These are phyloP conservation scores for Melanostigma gelatinosum DNA, from an alignment of 2,113 vertebrate species.

Conservation along the genomic window DNA sequence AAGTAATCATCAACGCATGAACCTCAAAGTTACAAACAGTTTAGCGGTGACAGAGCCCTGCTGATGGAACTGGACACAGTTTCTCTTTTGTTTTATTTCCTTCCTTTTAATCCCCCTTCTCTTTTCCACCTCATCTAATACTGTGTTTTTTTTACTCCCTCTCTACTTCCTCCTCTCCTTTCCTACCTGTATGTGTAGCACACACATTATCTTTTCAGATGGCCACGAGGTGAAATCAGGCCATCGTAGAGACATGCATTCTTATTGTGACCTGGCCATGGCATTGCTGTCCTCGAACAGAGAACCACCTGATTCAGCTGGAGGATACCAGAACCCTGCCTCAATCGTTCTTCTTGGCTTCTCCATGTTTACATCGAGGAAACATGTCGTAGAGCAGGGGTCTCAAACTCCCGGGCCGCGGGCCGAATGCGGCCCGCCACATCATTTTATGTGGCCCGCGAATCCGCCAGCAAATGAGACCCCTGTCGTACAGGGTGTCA, in stretches of 20 bases:
- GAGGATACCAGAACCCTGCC: neutral
- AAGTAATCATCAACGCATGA: too few relatives aligned
- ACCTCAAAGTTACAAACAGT: too few relatives aligned
- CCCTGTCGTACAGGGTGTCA: neutral
- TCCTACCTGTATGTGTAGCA: neutral
- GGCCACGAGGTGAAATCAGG: too few relatives aligned
- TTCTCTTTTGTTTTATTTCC: neutral
- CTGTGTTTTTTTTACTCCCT: neutral
- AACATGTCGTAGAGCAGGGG: neutral
- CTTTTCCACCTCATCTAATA: neutral
- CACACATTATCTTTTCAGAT: neutral
- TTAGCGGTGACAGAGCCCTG: too few relatives aligned
- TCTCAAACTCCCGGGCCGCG: too few relatives aligned
- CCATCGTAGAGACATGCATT: neutral
- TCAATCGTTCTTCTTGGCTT: neutral
- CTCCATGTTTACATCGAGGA: neutral
- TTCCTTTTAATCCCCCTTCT: neutral
- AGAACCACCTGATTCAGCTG: too few relatives aligned
- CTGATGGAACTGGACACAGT: neutral
- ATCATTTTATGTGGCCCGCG: too few relatives aligned
- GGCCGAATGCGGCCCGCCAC: too few relatives aligned
- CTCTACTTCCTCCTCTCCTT: neutral
- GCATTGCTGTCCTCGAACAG: too few relatives aligned
- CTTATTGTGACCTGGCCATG: neutral
- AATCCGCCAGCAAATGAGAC: too few relatives aligned